Conservation (phyloP, 2,113 vertebrate species). For the Scytalopus superciliaris region DNA sequence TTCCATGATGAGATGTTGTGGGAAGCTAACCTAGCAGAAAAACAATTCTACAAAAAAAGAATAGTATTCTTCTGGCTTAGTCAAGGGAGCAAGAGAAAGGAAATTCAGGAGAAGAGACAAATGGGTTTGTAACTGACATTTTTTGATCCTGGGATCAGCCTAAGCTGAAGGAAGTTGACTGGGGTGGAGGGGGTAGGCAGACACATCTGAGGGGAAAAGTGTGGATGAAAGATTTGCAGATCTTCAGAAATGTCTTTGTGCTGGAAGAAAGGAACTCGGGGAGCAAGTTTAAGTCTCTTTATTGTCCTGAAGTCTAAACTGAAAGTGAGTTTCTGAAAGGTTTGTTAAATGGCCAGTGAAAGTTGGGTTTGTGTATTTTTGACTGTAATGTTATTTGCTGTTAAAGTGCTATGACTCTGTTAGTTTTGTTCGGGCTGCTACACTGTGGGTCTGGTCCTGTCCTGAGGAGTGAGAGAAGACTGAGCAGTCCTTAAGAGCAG, state of each 20-base stretch:
- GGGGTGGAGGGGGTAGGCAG: neutral
- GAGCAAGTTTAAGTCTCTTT: constrained; percentile 11
- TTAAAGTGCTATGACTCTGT: neutral
- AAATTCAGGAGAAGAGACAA: neutral
- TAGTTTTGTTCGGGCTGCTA: neutral
- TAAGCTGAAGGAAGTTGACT: constrained; percentile 32
- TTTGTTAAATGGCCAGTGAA: neutral
- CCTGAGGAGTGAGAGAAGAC: neutral
- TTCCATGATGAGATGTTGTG: neutral
- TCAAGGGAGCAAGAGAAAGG: neutral
- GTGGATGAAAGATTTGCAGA: constrained; percentile 9
- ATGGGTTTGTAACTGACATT: constrained; percentile 11
- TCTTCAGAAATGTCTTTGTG: constrained; percentile 44
- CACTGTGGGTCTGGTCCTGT: neutral
- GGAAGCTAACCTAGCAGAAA: neutral
- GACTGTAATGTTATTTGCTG: neutral
- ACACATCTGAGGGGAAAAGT: neutral
- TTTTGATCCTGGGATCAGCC: constrained; percentile 29
- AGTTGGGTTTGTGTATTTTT: neutral
- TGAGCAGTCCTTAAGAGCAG: neutral
- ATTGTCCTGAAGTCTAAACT: neutral
- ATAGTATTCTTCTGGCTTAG: neutral
- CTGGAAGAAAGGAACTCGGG: neutral
- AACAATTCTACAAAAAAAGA: neutral
- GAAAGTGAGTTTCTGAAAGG: neutral